Evolutionary conservation across 1,140 invertebrate species (phyloP).

Genomic region (Himalopsyche phryganea): DNA sequence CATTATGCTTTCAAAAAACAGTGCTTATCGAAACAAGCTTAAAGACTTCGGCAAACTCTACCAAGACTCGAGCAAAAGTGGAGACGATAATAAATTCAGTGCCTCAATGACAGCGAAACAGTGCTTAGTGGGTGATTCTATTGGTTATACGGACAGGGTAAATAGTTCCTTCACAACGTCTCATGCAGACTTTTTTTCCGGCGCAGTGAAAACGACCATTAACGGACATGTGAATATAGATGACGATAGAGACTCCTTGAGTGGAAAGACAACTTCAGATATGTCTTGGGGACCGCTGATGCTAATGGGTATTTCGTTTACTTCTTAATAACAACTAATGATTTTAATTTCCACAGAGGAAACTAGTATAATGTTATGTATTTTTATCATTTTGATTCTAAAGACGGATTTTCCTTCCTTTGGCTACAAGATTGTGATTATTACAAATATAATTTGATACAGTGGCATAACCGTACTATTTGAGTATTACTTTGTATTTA

Average conservation of each 20-base stretch:
- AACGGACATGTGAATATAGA: constrained; percentile 24
- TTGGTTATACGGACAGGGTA: constrained; percentile 16
- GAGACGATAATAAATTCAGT: constrained; percentile 20
- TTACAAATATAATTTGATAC: too few species aligned
- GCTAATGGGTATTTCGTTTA: constrained; percentile 51
- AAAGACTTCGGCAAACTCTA: constrained; percentile 26
- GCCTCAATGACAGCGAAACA: constrained; percentile 20
- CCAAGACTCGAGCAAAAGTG: constrained; percentile 12
- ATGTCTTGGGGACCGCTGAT: constrained; percentile 60
- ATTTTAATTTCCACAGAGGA: too few species aligned
- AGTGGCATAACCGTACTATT: too few species aligned
- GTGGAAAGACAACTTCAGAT: constrained; percentile 28
- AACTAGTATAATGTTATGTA: too few species aligned
- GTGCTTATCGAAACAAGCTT: constrained; percentile 31
- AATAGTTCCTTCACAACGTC: constrained; percentile 11
- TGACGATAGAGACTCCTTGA: not conserved
- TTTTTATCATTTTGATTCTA: too few species aligned
- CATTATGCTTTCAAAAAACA: constrained; percentile 46
- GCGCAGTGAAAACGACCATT: constrained; percentile 12
- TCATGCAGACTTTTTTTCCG: constrained; percentile 16
- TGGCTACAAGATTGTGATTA: too few species aligned
- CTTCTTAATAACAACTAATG: too few species aligned
- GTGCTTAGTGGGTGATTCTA: constrained; percentile 22
- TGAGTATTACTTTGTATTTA: too few species aligned
- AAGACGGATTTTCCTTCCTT: too few species aligned